Conservation (phyloP, 2,888 invertebrate genomes). For the Branchellion lobata region DNA sequence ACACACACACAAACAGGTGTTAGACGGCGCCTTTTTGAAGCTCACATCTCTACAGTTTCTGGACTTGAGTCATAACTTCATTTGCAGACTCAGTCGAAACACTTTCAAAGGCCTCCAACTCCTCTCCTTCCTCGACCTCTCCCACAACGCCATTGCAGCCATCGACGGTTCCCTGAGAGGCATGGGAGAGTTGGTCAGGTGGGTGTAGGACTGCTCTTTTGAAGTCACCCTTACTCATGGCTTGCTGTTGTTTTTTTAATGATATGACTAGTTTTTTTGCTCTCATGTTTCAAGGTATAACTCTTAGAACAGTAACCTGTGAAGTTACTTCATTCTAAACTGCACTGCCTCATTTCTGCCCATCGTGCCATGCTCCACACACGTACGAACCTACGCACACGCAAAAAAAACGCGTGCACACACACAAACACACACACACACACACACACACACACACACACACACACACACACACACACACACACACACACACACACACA, state of each 20-base stretch:
- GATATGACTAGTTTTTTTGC: background rate
- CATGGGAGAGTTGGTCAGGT: conserved; percentile 46
- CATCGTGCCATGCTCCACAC: background rate
- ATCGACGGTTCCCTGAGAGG: conserved; percentile 48
- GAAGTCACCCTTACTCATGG: background rate
- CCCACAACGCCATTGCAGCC: conserved; percentile 43
- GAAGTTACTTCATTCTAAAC: background rate
- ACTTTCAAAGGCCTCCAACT: conserved; percentile 43
- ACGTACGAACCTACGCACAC: background rate
- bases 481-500: conserved; percentile 34
- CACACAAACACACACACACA: conserved; percentile 32
- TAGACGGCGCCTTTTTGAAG: conserved; percentile 47
- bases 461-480: conserved; percentile 25
- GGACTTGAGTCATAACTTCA: conserved; percentile 47
- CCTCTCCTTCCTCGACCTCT: conserved; percentile 48
- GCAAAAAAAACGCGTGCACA: conserved; percentile 2
- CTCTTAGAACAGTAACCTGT: background rate
- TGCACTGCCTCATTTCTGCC: background rate
- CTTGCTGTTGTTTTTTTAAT: background rate
- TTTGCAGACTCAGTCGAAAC: conserved; percentile 37
- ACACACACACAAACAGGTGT: conserved; percentile 22
- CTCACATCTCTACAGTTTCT: conserved; percentile 47
- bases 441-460: conserved; percentile 30
- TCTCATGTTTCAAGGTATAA: background rate
- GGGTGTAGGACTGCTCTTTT: background rate